phyloP scores from a whole-genome alignment of 2,113 vertebrate species.

The Notothenia rossii region DNA sequence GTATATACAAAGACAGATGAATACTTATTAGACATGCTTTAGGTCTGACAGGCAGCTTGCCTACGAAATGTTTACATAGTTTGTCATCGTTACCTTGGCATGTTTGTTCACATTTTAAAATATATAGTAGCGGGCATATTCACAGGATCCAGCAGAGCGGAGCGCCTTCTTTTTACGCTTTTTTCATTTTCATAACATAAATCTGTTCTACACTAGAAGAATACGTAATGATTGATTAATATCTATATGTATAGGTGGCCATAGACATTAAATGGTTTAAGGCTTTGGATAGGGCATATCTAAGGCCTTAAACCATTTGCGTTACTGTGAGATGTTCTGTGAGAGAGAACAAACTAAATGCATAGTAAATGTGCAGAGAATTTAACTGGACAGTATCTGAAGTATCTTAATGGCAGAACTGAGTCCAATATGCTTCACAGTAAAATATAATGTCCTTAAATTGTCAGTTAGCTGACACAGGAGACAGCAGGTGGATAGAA shows the following conservation, averaged over 20 bases:
- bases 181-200: slow-evolving; percentile 4
- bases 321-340: slow-evolving; percentile 1
- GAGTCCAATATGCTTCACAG: slow-evolving; percentile 38
- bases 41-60: slow-evolving; percentile 7
- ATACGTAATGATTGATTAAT: background rate
- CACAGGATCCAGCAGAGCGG: background rate
- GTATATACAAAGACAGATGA: slow-evolving; percentile 18
- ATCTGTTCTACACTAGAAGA: background rate
- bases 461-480: slow-evolving; percentile 22
- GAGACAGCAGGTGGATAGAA: slow-evolving; percentile 9
- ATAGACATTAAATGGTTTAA: background rate
- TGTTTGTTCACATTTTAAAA: background rate
- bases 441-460: slow-evolving; percentile 38
- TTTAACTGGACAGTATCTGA: background rate
- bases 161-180: background rate
- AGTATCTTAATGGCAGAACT: slow-evolving; percentile 14
- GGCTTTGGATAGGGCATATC: background rate
- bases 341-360: slow-evolving; percentile 3
- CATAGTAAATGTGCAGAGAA: slow-evolving; percentile 16
- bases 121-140: background rate
- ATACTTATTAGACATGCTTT: background rate
- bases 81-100: slow-evolving; percentile 11
- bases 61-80: slow-evolving; percentile 34
- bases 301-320: background rate
- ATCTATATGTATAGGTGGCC: background rate